These are phyloP conservation scores for Chondrosia reniformis DNA, from an alignment of 37 sponge, comb jelly and placozoan species.

Conservation along the genomic window DNA sequence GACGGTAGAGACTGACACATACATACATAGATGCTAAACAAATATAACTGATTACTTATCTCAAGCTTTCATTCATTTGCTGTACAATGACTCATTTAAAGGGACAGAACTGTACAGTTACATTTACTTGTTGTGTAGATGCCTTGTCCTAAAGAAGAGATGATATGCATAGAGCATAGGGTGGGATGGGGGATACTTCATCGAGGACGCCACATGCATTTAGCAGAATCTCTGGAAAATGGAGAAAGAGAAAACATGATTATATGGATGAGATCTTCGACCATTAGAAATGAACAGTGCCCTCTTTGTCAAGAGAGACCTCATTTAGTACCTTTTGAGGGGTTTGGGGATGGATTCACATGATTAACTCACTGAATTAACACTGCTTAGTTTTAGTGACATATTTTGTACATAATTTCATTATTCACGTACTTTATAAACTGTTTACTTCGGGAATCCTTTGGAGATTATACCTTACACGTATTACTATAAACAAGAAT, in stretches of 20 bases:
- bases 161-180: constrained; percentile 22
- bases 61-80: background rate
- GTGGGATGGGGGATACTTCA: constrained; percentile 64
- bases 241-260: constrained; percentile 79
- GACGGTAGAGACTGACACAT: constrained; percentile 16
- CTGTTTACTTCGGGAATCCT: no score
- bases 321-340: constrained; percentile 41
- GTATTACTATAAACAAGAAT: no score
- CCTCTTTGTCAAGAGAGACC: constrained; percentile 74
- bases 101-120: background rate
- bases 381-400: no score
- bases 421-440: no score
- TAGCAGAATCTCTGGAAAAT: constrained; percentile 43
- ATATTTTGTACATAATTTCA: no score
- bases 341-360: constrained; percentile 77
- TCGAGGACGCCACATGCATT: constrained; percentile 72
- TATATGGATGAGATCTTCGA: constrained; percentile 80
- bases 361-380: no score
- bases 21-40: background rate
- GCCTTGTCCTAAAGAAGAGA: background rate
- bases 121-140: background rate
- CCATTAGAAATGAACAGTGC: constrained; percentile 65
- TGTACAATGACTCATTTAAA: background rate
- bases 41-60: background rate
- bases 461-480: no score